Evolutionary conservation across 2,888 invertebrate species (phyloP).

Genomic region (Dryobota labecula): DNA sequence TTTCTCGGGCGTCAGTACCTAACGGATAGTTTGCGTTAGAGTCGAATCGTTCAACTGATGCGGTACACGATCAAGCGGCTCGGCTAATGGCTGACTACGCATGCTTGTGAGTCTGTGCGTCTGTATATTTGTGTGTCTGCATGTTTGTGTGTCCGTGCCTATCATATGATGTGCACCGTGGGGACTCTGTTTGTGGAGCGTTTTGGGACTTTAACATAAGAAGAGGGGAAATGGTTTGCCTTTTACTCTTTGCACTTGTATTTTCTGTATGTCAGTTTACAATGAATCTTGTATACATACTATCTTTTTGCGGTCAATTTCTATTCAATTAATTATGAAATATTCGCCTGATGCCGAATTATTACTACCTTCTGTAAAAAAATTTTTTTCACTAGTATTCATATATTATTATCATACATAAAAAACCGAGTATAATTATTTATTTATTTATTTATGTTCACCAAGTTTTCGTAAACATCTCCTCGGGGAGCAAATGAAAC

Average conservation of each 20-base stretch:
- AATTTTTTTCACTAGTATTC: too few species aligned
- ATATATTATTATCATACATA: too few species aligned
- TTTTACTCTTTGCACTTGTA: neutral
- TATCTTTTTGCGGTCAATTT: neutral
- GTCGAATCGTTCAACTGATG: neutral
- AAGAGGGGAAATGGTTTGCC: neutral
- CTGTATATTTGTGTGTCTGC: neutral
- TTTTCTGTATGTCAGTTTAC: neutral
- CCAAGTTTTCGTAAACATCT: too few species aligned
- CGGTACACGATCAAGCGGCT: constrained; percentile 1
- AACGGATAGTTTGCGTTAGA: neutral
- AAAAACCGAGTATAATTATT: too few species aligned
- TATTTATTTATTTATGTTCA: too few species aligned
- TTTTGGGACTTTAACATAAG: neutral
- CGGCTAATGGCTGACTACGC: constrained; percentile 8
- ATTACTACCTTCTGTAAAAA: too few species aligned
- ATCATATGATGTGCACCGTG: neutral
- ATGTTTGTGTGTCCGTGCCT: neutral
- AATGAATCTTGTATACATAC: neutral
- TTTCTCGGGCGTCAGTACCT: too few species aligned
- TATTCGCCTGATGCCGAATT: neutral
- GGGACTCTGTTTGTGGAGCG: neutral
- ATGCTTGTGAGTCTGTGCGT: neutral
- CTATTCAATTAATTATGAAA: neutral
- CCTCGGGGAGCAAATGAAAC: constrained; percentile 44